phyloP scores from a whole-genome alignment of 2,888 invertebrate species.

The Hipparchia sbordonii region DNA sequence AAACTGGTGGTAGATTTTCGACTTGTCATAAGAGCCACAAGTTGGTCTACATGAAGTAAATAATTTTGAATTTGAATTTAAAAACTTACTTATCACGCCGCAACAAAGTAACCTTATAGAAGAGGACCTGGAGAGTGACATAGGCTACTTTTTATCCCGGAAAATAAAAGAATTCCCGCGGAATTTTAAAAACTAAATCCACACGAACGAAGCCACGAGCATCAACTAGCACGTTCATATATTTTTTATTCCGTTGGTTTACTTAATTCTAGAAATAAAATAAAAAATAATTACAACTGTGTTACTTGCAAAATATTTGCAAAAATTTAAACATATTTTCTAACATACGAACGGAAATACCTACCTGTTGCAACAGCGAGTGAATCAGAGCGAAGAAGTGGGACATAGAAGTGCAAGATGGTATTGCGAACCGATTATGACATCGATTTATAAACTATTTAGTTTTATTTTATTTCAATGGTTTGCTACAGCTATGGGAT shows the following conservation, averaged over 20 bases:
- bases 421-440: conserved; percentile 34
- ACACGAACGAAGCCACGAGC: neutral
- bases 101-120: no score
- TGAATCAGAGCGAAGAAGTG: conserved; percentile 44
- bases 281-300: neutral
- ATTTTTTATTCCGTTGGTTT: neutral
- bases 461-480: neutral
- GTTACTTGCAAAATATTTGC: neutral
- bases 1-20: no score
- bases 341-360: conserved; percentile 1
- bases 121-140: no score
- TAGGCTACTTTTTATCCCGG: no score
- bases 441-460: conserved; percentile 19
- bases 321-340: conserved; percentile 9
- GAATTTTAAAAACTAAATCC: neutral
- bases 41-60: no score
- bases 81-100: no score
- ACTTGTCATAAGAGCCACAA: no score
- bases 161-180: no score
- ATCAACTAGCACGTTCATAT: no score
- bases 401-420: conserved; percentile 30
- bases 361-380: conserved; percentile 11
- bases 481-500: no score
- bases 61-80: no score
- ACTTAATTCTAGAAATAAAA: neutral